Evolutionary conservation across 2,797 vertebrate genomes (phyloP), one percentile per base, ranked within the genome.

Genomic region (Synanceia verrucosa): DNA sequence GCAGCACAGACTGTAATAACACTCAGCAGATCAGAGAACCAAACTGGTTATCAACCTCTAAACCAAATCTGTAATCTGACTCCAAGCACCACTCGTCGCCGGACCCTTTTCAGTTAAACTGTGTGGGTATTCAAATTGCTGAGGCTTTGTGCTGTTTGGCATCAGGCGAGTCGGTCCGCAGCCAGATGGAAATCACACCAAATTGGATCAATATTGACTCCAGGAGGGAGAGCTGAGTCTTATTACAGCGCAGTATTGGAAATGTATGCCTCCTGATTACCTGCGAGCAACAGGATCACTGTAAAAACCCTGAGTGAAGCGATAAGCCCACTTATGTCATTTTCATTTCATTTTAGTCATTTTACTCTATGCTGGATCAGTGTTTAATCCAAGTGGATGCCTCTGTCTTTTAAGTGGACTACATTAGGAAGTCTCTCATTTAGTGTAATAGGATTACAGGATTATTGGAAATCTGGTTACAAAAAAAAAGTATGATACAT

Each of bases 191-290:
- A 87, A 89, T 85, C 78, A 39, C 39, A 65, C 79, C 71, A 83
- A 87, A 90, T 81, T 86, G 83, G 84, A 91, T 92, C 90, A 87
- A 84, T 87, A 81, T 65, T 78, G 73, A 74, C 81, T 76, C 76
- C 80, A 81, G 55, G 51, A 77, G 66, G 65, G 59, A 83, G 80
- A 69, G 44, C 64, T 75, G 53, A 36, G 79, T 82, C 71, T 82
- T 83, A 85, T 82, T 88, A 85, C 68, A 67, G 66, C 59, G 57
- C 53, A 31, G 65, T 72, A 78, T 61, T 70, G 65, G 61, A 63
- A 74, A 70, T 60, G 59, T 47, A 41, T 63, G 33, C 65, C n/a
- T 74, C 55, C 59, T 63, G 67, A 86, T 85, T 71, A 88, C 70
- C 73, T 81, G 64, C 46, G 58, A 66, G 63, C 52, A 71, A 65